Conservation (phyloP, 2,888 invertebrate genomes). For the Dynastes tityus region DNA sequence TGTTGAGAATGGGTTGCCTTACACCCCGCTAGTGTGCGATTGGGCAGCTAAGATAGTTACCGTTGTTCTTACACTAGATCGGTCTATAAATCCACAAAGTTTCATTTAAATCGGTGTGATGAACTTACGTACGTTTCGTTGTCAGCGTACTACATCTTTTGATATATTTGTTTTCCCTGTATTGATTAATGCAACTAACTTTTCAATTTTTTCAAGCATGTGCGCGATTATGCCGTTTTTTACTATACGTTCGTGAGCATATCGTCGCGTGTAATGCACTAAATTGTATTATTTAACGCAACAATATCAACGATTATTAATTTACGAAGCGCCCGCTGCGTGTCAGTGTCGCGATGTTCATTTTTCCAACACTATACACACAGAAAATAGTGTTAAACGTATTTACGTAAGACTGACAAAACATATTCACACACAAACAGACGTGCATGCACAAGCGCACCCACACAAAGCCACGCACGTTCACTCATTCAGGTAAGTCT, state of each 20-base stretch:
- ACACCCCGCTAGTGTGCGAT: too few species aligned
- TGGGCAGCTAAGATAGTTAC: too few species aligned
- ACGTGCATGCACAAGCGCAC: not conserved
- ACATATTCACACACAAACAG: slow-evolving; percentile 24
- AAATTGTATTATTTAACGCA: slow-evolving; percentile 33
- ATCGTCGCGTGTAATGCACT: slow-evolving; percentile 29
- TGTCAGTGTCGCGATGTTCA: slow-evolving; percentile 27
- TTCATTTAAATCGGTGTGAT: too few species aligned
- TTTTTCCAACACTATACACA: slow-evolving; percentile 25
- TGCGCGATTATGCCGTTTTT: slow-evolving; percentile 11
- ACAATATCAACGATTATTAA: slow-evolving; percentile 38
- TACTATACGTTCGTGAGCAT: slow-evolving; percentile 1
- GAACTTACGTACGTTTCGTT: too few species aligned
- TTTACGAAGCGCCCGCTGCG: slow-evolving; percentile 25
- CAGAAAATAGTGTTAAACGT: slow-evolving; percentile 29
- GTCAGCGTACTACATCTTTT: too few species aligned
- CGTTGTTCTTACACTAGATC: too few species aligned
- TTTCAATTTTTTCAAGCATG: slow-evolving; percentile 26
- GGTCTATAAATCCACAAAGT: too few species aligned
- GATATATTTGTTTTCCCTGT: not conserved
- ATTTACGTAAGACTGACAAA: slow-evolving; percentile 37
- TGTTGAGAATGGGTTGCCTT: too few species aligned
- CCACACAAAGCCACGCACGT: slow-evolving; percentile 8
- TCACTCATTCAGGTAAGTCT: slow-evolving; percentile 23
- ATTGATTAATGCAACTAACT: not conserved